phyloP scores from a whole-genome alignment of 2,888 invertebrate genomes.

The Cacoxenus indagator region DNA sequence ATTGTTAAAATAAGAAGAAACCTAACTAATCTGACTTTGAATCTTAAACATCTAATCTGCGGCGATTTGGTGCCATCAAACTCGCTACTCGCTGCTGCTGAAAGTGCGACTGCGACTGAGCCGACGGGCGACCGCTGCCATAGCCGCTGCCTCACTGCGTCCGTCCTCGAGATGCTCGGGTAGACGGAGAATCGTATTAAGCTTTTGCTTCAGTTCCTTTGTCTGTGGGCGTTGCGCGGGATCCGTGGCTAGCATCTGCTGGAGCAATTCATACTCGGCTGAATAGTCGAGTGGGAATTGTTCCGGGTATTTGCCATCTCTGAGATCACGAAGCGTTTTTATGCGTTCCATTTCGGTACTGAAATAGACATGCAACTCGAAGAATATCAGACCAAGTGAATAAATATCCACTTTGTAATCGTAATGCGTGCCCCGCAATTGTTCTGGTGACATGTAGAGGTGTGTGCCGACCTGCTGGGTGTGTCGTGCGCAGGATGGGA shows the following conservation, averaged over 20 bases:
- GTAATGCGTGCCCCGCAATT: conserved; percentile 81
- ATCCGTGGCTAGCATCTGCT: conserved; percentile 81
- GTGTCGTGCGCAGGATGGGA: conserved; percentile 71
- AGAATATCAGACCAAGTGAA: conserved; percentile 92
- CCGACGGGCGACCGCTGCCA: conserved; percentile 52
- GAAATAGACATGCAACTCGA: conserved; percentile 93
- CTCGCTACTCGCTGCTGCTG: conserved; percentile 46
- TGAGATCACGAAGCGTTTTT: conserved; percentile 76
- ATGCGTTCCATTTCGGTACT: conserved; percentile 91
- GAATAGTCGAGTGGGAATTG: conserved; percentile 77
- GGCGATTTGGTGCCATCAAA: background rate
- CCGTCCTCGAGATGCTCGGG: conserved; percentile 53
- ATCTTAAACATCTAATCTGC: conserved; percentile 17
- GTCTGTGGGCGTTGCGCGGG: conserved; percentile 84
- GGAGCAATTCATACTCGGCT: conserved; percentile 79
- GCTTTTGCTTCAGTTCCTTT: conserved; percentile 74
- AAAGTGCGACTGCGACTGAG: conserved; percentile 60
- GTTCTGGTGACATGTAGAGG: conserved; percentile 99
- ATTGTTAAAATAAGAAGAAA: too few relatives aligned
- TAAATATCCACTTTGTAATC: conserved; percentile 96
- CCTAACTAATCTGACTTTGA: conserved; percentile 21
- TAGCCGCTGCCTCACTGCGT: conserved; percentile 44
- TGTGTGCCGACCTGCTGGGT: conserved; percentile 86
- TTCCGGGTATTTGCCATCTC: conserved; percentile 78
- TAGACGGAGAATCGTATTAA: conserved; percentile 55